These are phyloP conservation scores for Betta splendens DNA, from an alignment of 2,797 vertebrate species.

Conservation along the genomic window DNA sequence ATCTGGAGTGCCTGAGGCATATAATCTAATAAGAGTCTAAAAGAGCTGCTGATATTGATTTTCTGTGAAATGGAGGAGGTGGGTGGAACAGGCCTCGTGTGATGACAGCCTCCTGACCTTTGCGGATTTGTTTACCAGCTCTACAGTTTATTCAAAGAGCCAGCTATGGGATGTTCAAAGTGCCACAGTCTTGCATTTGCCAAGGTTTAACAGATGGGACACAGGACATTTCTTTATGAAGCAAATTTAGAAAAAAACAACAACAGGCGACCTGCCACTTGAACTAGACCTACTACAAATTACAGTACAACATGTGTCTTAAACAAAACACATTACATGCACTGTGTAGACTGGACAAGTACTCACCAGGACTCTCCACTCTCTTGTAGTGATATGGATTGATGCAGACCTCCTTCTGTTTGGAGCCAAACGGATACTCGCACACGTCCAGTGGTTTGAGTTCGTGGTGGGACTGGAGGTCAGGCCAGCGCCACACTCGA, in stretches of 20 bases:
- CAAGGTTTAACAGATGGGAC: background rate
- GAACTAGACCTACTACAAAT: background rate
- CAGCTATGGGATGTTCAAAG: constrained; percentile 31
- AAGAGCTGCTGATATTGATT: constrained; percentile 77
- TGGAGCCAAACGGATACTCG: constrained; percentile 98
- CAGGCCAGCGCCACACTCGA: constrained; percentile 97
- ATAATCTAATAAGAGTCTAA: constrained; percentile 76
- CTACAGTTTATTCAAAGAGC: constrained; percentile 32
- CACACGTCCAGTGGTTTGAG: constrained; percentile 97
- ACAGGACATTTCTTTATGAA: background rate
- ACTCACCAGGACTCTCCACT: constrained; percentile 97
- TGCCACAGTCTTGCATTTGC: background rate
- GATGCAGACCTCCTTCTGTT: constrained; percentile 99
- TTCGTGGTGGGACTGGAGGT: constrained; percentile 97
- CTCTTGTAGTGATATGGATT: constrained; percentile 99
- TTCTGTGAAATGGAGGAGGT: constrained; percentile 67
- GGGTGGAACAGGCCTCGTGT: constrained; percentile 43
- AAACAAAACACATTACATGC: background rate
- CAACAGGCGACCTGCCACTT: too few relatives aligned
- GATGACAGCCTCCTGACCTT: constrained; percentile 69
- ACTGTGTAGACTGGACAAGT: background rate
- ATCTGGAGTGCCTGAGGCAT: constrained; percentile 68
- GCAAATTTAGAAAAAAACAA: too few relatives aligned
- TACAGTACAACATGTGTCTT: too few relatives aligned
- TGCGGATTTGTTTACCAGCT: constrained; percentile 66